A percentile compares a stretch with the other conserved stretches of the same genome.
phyloP scores from a whole-genome alignment of 2,113 vertebrate species.

The Engraulis encrasicolus region DNA sequence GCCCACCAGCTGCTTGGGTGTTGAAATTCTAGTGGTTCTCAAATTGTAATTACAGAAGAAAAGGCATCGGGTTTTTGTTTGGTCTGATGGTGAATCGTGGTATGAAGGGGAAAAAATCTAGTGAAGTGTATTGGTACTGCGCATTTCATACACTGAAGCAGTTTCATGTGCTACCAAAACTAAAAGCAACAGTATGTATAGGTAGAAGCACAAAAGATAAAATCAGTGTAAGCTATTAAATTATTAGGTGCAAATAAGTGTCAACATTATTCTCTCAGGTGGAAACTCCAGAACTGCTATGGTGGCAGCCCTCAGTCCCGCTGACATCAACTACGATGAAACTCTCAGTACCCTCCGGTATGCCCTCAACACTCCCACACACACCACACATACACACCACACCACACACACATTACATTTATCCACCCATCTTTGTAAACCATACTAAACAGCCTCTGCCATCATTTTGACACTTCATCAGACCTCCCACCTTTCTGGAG shows the following conservation, averaged over 20 bases:
- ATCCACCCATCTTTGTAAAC: not conserved
- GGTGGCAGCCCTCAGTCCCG: slow-evolving; percentile 98
- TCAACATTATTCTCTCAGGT: slow-evolving; percentile 54
- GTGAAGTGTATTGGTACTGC: no score
- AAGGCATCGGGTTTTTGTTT: not conserved
- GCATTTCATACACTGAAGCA: no score
- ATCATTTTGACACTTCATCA: not conserved
- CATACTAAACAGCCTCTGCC: no score
- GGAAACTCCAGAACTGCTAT: slow-evolving; percentile 98
- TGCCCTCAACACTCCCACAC: not conserved
- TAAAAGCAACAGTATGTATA: no score
- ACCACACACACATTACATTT: not conserved
- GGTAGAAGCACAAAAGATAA: no score
- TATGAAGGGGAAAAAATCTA: not conserved
- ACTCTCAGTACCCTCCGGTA: slow-evolving; percentile 98
- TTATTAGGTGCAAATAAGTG: no score
- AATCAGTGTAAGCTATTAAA: no score
- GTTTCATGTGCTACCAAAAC: no score
- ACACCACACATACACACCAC: not conserved
- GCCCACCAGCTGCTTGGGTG: not conserved
- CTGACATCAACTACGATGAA: slow-evolving; percentile 98
- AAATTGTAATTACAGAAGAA: not conserved
- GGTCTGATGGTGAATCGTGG: not conserved
- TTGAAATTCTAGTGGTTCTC: not conserved
- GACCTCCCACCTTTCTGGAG: not conserved